phyloP scores from a whole-genome alignment of 2,113 vertebrate species.

The Pelusios castaneus region DNA sequence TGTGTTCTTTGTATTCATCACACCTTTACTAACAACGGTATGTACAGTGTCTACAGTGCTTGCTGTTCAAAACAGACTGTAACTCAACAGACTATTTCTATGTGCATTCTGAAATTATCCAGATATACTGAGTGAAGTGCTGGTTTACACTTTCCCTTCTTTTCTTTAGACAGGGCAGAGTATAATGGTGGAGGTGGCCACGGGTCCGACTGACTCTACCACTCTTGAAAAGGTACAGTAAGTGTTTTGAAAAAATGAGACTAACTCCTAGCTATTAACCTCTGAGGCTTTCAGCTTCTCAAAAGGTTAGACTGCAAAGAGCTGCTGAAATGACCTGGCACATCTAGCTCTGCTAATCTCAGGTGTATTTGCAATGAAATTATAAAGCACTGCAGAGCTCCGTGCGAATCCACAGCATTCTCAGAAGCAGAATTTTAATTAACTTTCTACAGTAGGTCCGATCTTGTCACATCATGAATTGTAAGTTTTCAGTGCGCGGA shows the following conservation, averaged over 20 bases:
- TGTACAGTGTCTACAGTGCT: background rate
- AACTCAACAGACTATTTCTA: background rate
- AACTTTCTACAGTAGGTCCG: background rate
- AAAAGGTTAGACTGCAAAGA: background rate
- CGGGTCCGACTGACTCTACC: slow-evolving; percentile 90
- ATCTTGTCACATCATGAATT: background rate
- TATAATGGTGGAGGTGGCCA: slow-evolving; percentile 97
- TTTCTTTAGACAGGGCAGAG: slow-evolving; percentile 88
- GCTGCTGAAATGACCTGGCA: background rate
- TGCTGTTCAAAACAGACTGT: background rate
- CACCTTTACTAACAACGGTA: slow-evolving; percentile 93
- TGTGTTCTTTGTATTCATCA: slow-evolving; percentile 96
- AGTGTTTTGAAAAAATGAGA: background rate
- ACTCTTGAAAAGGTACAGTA: slow-evolving; percentile 90
- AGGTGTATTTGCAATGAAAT: background rate
- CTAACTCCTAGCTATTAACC: background rate
- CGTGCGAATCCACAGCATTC: background rate
- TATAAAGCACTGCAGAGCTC: background rate
- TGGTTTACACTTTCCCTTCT: background rate
- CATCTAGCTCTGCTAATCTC: background rate
- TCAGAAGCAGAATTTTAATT: background rate
- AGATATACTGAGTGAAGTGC: background rate
- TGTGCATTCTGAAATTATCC: background rate
- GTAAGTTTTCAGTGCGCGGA: background rate
- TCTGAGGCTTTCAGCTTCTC: background rate